Base-by-base conservation (phyloP, 1,140 invertebrate species). In the Andricus grossulariae region DNA sequence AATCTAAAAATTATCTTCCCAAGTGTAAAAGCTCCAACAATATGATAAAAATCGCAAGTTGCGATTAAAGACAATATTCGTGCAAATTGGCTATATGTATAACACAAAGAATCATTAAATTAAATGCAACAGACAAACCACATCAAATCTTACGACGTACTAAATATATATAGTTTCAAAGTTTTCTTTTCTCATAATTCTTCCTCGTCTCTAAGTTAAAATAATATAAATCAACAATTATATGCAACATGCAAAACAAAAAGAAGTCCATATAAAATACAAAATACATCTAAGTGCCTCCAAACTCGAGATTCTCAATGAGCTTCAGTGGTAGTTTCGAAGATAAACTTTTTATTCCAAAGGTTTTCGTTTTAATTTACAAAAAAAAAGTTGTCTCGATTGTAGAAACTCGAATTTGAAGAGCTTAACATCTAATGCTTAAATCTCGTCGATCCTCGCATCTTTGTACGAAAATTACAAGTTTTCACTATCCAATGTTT, bases 241-340 rank as follows among this genome's bases (percentile, higher is more conserved):
- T 89, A 90, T 85, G 86, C 83, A 90, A 90, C 88, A 90, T 90
- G 89, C 89, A 90, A 90, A 91, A 91, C 84, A 88, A 88, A 90
- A 88, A 84, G 83, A 85, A 86, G 85, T 86, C 15, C 15, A 66
- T 32, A 39, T 66, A 66, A 39, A 66, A 66, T 39, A 66, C 16
- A 39, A n/a, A 66, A 39, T 66, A 66, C 60, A 16, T 39, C 60
- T 66, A 66, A 45, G 15, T 66, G 25, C 13, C 15, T 66, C 25
- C 25, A 66, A 66, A 66, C 39, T 25, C 60, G 60, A 39, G 10
- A 45, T 39, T 32, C 21, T 25, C 11, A 15, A 21, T 21, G 55
- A 57, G 55, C 0, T 32, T 21, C 12, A 21, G 54, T 15, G 7
- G 4, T 25, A 45, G 39, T 8, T 45, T 45, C 0, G 10, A 45